Evolutionary conservation across 1,140 invertebrate species (phyloP), one percentile per base, ranked within the genome.

Genomic region (Daktulosphaira vitifoliae): DNA sequence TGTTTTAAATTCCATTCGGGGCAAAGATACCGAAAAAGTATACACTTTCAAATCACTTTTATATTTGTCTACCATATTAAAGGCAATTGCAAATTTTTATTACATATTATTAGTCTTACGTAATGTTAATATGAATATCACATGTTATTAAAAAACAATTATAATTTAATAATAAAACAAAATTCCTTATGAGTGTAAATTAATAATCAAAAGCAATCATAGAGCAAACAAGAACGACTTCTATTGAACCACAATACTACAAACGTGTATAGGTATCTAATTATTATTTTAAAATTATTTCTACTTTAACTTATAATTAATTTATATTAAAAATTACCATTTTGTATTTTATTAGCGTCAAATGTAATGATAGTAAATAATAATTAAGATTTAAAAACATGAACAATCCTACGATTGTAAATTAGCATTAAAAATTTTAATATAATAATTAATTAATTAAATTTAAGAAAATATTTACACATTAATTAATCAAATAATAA

Each of bases 91-190:
- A 13, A 33, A 44, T 44, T 16, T 20, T 62, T 62, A 26, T 46
- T 62, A 62, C 42, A 62, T 33, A 62, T 62, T 62, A 62, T 62
- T 62, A 62, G 56, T 62, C 56, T 62, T 46, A 62, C 56, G 18
- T 48, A 62, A 29, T 18, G 56, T 62, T 62, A 62, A 62, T 62
- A 62, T 62, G 42, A 62, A 62, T 62, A 62, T 62, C 56, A 62
- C 56, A 48, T 62, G 42, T 62, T 44, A 44, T 53, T 9, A 59
- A 44, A 59, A 25, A 56, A 56, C 39, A 18, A 29, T 18, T 23
- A 33, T 62, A 62, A 62, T 62, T 13, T 18, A 62, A 62, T 37
- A 7, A 46, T 18, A 52, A 51, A 52, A 52, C 22, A 50, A 46
- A 46, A 48, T 48, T 37, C 18, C 39, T 48, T 44, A 48, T 26